phyloP scores from a whole-genome alignment of 2,113 vertebrate genomes.

The Seriola quinqueradiata region DNA sequence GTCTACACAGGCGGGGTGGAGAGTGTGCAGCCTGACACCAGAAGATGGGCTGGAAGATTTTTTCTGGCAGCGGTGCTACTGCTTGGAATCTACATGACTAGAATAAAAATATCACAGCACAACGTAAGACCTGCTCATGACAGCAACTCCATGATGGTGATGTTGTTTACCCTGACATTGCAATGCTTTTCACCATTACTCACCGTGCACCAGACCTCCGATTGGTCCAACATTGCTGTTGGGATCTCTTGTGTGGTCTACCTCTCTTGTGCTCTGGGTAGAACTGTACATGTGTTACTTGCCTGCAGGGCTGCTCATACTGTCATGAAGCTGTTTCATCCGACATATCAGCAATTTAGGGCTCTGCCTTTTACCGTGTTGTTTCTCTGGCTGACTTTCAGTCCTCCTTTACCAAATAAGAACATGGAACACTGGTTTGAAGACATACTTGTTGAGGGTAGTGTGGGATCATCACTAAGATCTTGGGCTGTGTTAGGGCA shows the following conservation, averaged over 20 bases:
- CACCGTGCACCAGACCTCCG: slow-evolving; percentile 37
- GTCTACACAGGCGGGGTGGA: not conserved
- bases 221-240: slow-evolving; percentile 54
- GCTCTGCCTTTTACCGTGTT: slow-evolving; percentile 52
- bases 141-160: slow-evolving; percentile 22
- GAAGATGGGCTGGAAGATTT: slow-evolving; percentile 31
- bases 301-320: slow-evolving; percentile 63
- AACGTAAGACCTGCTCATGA: not conserved
- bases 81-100: slow-evolving; percentile 37
- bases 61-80: slow-evolving; percentile 43
- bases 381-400: slow-evolving; percentile 66
- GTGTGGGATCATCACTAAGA: slow-evolving; percentile 46
- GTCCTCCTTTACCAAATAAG: slow-evolving; percentile 44
- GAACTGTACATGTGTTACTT: slow-evolving; percentile 70
- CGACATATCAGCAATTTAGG: slow-evolving; percentile 56
- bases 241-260: slow-evolving; percentile 65
- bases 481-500: slow-evolving; percentile 31
- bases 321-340: slow-evolving; percentile 69
- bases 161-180: slow-evolving; percentile 68
- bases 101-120: slow-evolving; percentile 23
- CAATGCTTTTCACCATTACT: slow-evolving; percentile 56
- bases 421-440: slow-evolving; percentile 53
- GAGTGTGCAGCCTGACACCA: not conserved
- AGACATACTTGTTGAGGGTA: slow-evolving; percentile 48
- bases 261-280: slow-evolving; percentile 72